phyloP scores from a whole-genome alignment of 2,888 invertebrate species.

The Strigamia maritima region DNA sequence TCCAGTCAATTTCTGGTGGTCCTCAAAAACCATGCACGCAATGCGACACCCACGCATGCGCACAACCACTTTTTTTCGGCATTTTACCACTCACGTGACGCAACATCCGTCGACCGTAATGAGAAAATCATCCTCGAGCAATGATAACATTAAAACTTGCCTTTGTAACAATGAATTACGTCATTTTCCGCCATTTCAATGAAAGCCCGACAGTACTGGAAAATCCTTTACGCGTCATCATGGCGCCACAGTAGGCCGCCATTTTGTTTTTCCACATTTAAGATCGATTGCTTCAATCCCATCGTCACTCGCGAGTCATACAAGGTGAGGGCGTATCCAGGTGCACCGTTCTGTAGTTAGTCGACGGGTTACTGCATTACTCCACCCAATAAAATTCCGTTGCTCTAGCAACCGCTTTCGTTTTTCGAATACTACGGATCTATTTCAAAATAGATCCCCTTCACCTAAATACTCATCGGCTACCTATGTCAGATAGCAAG shows the following conservation, averaged over 20 bases:
- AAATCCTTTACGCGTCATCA: background rate
- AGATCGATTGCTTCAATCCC: background rate
- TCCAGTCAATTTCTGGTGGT: background rate
- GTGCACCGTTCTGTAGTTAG: background rate
- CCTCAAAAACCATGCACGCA: background rate
- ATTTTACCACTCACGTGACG: background rate
- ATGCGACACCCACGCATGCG: constrained; percentile 15
- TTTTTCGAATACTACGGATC: background rate
- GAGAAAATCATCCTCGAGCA: background rate
- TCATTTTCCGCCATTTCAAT: background rate
- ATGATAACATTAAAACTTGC: background rate
- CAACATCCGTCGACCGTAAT: background rate
- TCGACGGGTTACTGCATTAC: constrained; percentile 6
- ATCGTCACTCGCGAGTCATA: background rate
- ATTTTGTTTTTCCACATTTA: background rate
- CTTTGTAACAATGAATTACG: background rate
- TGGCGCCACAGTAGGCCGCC: constrained; percentile 9
- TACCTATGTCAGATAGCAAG: background rate
- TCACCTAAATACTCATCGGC: background rate
- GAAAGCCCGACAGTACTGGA: background rate
- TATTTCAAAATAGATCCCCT: background rate
- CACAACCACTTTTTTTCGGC: background rate
- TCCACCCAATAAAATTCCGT: constrained; percentile 2
- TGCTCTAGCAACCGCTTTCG: background rate
- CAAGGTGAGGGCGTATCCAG: constrained; percentile 11